These are phyloP conservation scores for Plagodis dolabraria DNA, from an alignment of 2,888 invertebrate genomes.

Conservation along the genomic window DNA sequence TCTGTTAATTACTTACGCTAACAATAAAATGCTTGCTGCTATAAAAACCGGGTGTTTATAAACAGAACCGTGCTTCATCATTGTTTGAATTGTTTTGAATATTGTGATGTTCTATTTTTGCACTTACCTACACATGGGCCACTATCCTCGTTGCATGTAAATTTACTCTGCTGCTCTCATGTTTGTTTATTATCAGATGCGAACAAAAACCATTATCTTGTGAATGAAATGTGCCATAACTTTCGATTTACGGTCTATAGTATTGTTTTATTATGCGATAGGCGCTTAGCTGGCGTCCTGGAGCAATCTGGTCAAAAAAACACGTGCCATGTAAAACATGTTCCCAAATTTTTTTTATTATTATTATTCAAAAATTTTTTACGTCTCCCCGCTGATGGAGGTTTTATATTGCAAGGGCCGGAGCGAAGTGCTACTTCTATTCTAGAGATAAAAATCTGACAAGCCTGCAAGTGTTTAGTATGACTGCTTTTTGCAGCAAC, in stretches of 20 bases:
- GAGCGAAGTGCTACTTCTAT: no score
- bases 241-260: conserved; percentile 37
- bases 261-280: conserved; percentile 27
- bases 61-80: background rate
- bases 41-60: background rate
- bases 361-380: no score
- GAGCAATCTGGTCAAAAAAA: background rate
- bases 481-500: no score
- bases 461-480: no score
- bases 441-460: no score
- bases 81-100: background rate
- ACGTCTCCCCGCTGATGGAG: no score
- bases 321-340: no score
- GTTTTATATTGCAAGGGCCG: no score
- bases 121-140: conserved; percentile 6
- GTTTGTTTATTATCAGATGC: conserved; percentile 36
- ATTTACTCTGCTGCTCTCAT: conserved; percentile 21
- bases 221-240: conserved; percentile 41
- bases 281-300: conserved; percentile 8
- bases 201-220: conserved; percentile 32
- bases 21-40: background rate
- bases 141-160: background rate
- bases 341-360: no score
- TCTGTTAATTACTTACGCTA: background rate
- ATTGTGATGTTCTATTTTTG: conserved; percentile 5